phyloP scores from a whole-genome alignment of 1,140 invertebrate genomes.

The Nilaparvata lugens region DNA sequence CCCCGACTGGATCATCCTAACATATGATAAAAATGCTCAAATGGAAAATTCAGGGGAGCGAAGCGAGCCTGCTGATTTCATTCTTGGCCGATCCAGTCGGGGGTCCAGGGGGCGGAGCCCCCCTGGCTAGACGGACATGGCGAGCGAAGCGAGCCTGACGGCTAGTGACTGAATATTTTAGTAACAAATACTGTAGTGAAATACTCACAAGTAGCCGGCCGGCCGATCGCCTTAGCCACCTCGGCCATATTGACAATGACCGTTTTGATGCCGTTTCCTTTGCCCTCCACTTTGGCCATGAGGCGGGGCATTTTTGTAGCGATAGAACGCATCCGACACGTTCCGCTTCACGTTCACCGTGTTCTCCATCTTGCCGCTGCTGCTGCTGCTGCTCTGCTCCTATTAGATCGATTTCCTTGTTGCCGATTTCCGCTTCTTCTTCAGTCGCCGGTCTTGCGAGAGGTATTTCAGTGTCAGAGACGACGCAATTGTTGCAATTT shows the following conservation, averaged over 20 bases:
- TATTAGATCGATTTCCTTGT: no score
- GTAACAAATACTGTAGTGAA: no score
- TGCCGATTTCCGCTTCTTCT: neutral
- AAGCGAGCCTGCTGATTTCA: no score
- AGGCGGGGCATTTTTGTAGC: slow-evolving; percentile 99
- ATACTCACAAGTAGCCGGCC: slow-evolving; percentile 88
- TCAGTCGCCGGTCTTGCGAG: neutral
- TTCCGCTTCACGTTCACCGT: slow-evolving; percentile 93
- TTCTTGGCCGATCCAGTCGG: no score
- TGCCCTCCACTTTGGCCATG: slow-evolving; percentile 93
- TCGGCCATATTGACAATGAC: slow-evolving; percentile 99
- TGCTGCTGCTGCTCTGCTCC: no score
- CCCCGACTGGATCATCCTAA: no score
- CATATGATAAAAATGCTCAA: no score
- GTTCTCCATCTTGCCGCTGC: slow-evolving; percentile 61
- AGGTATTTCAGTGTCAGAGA: neutral
- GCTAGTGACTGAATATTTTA: no score
- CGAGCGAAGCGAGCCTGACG: no score
- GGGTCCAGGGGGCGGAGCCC: no score
- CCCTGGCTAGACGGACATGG: no score
- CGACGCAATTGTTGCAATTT: neutral
- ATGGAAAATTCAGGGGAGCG: no score
- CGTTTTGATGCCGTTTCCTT: slow-evolving; percentile 99
- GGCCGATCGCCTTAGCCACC: slow-evolving; percentile 92
- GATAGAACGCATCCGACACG: slow-evolving; percentile 97